phyloP scores from a whole-genome alignment of 2,888 invertebrate genomes.

The Pycnomerus fuliginosus region DNA sequence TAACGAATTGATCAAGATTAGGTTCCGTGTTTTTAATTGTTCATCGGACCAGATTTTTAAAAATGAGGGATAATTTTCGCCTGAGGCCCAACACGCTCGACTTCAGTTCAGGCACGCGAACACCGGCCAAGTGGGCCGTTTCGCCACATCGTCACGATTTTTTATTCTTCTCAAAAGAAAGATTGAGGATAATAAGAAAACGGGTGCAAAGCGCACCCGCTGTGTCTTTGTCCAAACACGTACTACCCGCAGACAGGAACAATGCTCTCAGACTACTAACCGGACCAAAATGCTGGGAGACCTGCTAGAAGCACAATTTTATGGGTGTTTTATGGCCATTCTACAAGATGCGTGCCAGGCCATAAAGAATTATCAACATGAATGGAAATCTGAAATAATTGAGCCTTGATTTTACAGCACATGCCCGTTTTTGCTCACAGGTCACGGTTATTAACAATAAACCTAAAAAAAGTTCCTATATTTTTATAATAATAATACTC shows the following conservation, averaged over 20 bases:
- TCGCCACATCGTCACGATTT: neutral
- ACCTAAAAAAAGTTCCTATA: too few species aligned
- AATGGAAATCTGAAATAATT: too few species aligned
- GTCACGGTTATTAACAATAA: too few species aligned
- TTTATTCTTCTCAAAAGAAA: constrained; percentile 2
- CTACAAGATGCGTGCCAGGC: constrained; percentile 5
- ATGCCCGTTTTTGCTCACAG: too few species aligned
- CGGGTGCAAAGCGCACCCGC: constrained; percentile 28
- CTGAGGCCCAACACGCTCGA: constrained; percentile 1
- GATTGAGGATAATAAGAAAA: constrained; percentile 18
- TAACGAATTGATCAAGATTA: constrained; percentile 53
- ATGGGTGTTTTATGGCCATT: constrained; percentile 9
- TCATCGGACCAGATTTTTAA: constrained; percentile 48
- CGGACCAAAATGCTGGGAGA: neutral
- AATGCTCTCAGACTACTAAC: constrained; percentile 9
- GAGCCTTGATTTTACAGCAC: too few species aligned
- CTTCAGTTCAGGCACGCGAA: constrained; percentile 8
- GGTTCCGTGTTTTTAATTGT: constrained; percentile 51
- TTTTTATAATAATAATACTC: too few species aligned
- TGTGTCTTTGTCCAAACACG: constrained; percentile 27
- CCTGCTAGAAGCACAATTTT: neutral
- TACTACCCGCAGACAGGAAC: constrained; percentile 28
- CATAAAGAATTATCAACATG: too few species aligned
- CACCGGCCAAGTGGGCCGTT: neutral
- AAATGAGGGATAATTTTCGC: neutral